These are phyloP conservation scores for Diarsia rubi DNA, from an alignment of 2,888 invertebrate species.

Conservation along the genomic window DNA sequence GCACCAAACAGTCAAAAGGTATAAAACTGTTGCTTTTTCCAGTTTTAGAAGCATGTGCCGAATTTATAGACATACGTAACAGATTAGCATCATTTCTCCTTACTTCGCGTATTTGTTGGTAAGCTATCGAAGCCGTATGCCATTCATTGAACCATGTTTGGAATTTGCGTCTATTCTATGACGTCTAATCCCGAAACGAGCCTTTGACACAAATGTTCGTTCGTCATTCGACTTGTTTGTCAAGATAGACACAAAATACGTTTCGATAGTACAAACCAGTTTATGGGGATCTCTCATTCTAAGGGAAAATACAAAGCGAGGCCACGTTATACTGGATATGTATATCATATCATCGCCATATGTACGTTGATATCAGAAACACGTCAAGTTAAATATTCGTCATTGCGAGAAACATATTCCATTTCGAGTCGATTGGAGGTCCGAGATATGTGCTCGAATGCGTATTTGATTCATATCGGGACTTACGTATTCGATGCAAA, in stretches of 20 bases:
- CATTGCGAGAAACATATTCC: slow-evolving; percentile 26
- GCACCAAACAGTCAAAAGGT: not conserved
- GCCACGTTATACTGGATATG: too few relatives aligned
- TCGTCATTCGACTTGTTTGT: slow-evolving; percentile 7
- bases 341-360: too few relatives aligned
- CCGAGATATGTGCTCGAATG: slow-evolving; percentile 31
- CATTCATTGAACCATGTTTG: not conserved
- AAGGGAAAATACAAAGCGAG: too few relatives aligned
- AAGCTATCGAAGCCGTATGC: not conserved
- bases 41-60: not conserved
- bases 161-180: not conserved
- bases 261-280: not conserved
- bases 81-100: not conserved
- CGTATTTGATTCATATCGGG: slow-evolving; percentile 9
- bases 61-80: not conserved
- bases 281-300: too few relatives aligned
- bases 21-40: not conserved
- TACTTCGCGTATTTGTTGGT: not conserved
- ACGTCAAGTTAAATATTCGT: slow-evolving; percentile 27
- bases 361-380: not conserved
- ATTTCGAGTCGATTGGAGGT: slow-evolving; percentile 42
- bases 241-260: slow-evolving; percentile 17
- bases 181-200: not conserved
- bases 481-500: not conserved
- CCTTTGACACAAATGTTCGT: slow-evolving; percentile 11